Base-by-base conservation (phyloP, 2,113 vertebrate species). In the Bungarus multicinctus region DNA sequence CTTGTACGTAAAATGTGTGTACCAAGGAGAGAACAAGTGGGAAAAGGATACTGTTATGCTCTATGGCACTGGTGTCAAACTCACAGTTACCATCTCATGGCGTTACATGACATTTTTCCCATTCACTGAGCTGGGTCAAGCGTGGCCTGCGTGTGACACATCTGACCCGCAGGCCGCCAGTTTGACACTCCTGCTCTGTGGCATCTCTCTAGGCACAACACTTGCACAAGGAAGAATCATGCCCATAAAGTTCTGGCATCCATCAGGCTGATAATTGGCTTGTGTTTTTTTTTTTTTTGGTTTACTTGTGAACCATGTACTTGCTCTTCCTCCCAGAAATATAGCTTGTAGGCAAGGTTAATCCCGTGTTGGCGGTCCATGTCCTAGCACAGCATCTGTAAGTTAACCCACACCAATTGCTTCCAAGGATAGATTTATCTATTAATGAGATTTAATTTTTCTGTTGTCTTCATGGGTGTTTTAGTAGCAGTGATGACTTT, bases 321-420 rank as follows among this genome's bases (percentile, higher is more conserved):
- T 98, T 99, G 99, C 99, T 99, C 99, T 98, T 99, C 99, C 99
- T 99, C 99, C 99, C 99, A 99, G 99, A 98, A 98, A 98, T 98
- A 99, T 99, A 99, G 99, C 99, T 99, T 98, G 98, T 99, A 99
- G 99, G 99, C 99, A 99, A 98, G 99, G 98, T 99, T 99, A 99
- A 99, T 98, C 99, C 98, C 98, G 98, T 98, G 99, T 99, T 99
- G 98, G 98, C 98, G 98, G 98, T 98, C 99, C 99, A 98, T 98
- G 98, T 99, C 98, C 97, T 99, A 99, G 99, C 98, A 99, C 99
- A 99, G 97, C 99, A 99, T 98, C 99, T 99, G 99, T 99, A 99
- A 99, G 99, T 99, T 99, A 98, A 99, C 98, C 98, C 97, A 97
- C 97, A 98, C 98, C 98, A 98, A 97, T 99, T 98, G 97, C 97